phyloP scores from a whole-genome alignment of 2,797 vertebrate genomes.

The Rhabdophis nuchalis region DNA sequence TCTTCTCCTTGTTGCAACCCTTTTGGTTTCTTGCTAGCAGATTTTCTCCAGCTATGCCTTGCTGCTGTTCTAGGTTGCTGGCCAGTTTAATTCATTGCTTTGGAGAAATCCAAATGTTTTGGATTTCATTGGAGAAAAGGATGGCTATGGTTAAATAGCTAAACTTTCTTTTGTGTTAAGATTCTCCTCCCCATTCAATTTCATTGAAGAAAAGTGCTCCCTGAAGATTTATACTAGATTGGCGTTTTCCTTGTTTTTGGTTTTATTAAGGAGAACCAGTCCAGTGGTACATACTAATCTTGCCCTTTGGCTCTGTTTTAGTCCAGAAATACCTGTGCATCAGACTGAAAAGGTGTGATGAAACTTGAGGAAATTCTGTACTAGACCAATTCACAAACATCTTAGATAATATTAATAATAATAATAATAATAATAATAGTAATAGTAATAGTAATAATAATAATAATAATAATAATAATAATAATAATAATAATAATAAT shows the following conservation, averaged over 20 bases:
- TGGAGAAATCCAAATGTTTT: not conserved
- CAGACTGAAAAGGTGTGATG: not conserved
- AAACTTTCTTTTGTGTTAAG: not conserved
- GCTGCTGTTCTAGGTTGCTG: not conserved
- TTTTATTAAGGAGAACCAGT: not conserved
- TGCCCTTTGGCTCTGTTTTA: slow-evolving; percentile 9
- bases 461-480: too few relatives aligned
- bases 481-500: too few relatives aligned
- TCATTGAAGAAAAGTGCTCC: not conserved
- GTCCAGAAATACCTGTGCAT: not conserved
- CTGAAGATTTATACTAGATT: not conserved
- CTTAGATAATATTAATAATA: too few relatives aligned
- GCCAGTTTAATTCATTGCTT: not conserved
- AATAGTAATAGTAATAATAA: too few relatives aligned
- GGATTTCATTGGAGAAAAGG: not conserved
- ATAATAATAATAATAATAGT: too few relatives aligned
- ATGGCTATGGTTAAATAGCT: not conserved
- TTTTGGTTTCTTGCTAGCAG: not conserved
- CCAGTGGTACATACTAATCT: not conserved
- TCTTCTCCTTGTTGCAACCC: not conserved
- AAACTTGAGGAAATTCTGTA: not conserved
- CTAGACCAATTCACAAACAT: not conserved
- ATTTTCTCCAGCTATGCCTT: too few relatives aligned
- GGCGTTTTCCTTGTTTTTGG: not conserved
- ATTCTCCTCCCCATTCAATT: not conserved